Evolutionary conservation across 2,888 invertebrate species (phyloP).

Genomic region (Trissolcus japonicus): DNA sequence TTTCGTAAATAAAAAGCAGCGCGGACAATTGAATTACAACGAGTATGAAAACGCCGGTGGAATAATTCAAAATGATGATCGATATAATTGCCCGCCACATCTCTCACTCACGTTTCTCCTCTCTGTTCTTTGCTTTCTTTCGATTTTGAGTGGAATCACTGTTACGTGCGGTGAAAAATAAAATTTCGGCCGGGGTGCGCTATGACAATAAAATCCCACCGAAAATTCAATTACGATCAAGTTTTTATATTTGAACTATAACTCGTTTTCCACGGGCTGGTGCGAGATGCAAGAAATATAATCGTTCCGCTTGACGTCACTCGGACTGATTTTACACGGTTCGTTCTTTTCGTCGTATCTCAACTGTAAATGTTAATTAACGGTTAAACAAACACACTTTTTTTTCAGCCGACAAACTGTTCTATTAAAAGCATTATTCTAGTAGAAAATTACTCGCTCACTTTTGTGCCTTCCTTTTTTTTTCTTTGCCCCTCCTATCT

Average conservation of each 20-base stretch:
- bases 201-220: constrained; percentile 40
- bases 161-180: constrained; percentile 36
- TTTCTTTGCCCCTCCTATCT: too few species aligned
- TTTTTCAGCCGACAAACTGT: too few species aligned
- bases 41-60: constrained; percentile 5
- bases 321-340: too few species aligned
- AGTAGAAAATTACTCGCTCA: too few species aligned
- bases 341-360: too few species aligned
- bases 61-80: constrained; percentile 34
- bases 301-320: too few species aligned
- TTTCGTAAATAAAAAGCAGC: background rate
- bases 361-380: too few species aligned
- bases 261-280: constrained; percentile 30
- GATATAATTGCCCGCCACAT: constrained; percentile 29
- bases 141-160: constrained; percentile 25
- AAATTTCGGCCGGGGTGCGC: constrained; percentile 27
- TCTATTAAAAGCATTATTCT: too few species aligned
- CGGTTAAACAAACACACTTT: background rate
- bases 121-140: constrained; percentile 36
- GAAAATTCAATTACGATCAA: constrained; percentile 45
- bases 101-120: background rate
- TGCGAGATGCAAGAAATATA: constrained; percentile 4
- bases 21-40: constrained; percentile 23
- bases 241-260: constrained; percentile 38
- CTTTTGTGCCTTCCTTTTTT: too few species aligned